Base-by-base conservation (phyloP, 1,140 invertebrate genomes). In the Argopecten irradians region DNA sequence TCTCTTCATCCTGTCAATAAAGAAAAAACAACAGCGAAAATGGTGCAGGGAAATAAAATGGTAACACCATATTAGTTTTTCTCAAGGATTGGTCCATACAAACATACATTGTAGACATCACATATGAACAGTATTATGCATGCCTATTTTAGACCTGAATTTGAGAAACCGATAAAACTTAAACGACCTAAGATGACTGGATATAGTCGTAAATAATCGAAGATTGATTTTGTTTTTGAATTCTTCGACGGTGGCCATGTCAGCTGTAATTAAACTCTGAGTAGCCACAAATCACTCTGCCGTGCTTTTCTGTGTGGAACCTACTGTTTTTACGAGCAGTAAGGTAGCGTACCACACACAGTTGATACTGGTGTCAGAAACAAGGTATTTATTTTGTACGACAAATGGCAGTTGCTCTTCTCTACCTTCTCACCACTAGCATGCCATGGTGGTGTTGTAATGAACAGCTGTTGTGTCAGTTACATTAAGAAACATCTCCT, bases 231-330 rank as follows among this genome's bases (percentile, higher is more conserved):
- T n/a, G 22, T 71, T 71, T 71, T 71, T 28, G 55, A 71, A 71
- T 22, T 71, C 55, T 71, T 71, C 55, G 55, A 71, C 55, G 55
- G 55, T 71, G 55, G 55, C 55, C 55, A n/a, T 71, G 55, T 71
- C 55, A 71, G n/a, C 13, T 71, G 55, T 71, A 71, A 71, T 71
- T 71, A 71, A 71, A 71, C 22, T 19, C 43, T 5, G 13, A 19
- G 14, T 46, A 28, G 16, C 55, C 55, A 71, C 55, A 71, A 71
- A 71, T 71, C 55, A 71, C 55, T 71, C 55, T 71, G 13, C n/a
- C 22, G n/a, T 71, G 55, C 55, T 71, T 71, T 71, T n/a, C 36
- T 39, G 8, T 28, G 22, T 5, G 55, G n/a, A 71, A 3, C n/a
- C n/a, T 71, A 46, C 43, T 19, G 43, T n/a, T n/a, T 71, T 71